A percentile compares a stretch with the other conserved stretches of the same genome.
These are phyloP conservation scores for Agriopis leucophaearia DNA, from an alignment of 2,888 invertebrate genomes.

Conservation along the genomic window DNA sequence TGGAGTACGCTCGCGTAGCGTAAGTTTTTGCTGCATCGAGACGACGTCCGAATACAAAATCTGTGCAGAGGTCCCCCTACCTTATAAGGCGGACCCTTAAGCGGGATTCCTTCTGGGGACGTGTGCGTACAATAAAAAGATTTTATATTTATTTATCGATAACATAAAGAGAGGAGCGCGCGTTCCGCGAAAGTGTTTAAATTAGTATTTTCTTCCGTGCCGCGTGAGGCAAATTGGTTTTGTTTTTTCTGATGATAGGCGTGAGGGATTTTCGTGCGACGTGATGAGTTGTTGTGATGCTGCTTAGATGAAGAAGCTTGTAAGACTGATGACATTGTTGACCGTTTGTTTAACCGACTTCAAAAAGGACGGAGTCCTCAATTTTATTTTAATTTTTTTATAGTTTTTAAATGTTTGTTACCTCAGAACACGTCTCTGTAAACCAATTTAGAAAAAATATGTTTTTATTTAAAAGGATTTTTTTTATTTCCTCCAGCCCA, in stretches of 20 bases:
- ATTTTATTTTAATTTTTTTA: no score
- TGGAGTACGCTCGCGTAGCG: constrained; percentile 75
- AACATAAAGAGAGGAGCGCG: constrained; percentile 61
- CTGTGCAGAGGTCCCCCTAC: constrained; percentile 73
- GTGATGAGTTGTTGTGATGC: constrained; percentile 8
- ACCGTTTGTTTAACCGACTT: not conserved
- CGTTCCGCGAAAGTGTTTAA: constrained; percentile 71
- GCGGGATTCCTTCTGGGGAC: constrained; percentile 78
- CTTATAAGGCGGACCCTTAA: constrained; percentile 77
- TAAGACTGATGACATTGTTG: constrained; percentile 3
- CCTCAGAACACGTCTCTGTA: no score
- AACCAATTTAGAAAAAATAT: no score
- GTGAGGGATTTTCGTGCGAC: constrained; percentile 27
- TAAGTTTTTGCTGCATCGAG: constrained; percentile 75
- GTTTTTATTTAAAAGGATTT: no score
- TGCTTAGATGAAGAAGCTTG: constrained; percentile 1
- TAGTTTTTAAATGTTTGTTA: no score
- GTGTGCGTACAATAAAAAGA: constrained; percentile 78
- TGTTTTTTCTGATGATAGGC: constrained; percentile 38
- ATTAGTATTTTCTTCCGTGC: constrained; percentile 67
- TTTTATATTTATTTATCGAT: constrained; percentile 80
- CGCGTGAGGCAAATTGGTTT: constrained; percentile 51
- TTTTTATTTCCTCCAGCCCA: no score
- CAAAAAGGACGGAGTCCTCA: no score
- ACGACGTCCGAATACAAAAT: constrained; percentile 73